Evolutionary conservation across 2,797 vertebrate genomes (phyloP).

Genomic region (Synanceia verrucosa): DNA sequence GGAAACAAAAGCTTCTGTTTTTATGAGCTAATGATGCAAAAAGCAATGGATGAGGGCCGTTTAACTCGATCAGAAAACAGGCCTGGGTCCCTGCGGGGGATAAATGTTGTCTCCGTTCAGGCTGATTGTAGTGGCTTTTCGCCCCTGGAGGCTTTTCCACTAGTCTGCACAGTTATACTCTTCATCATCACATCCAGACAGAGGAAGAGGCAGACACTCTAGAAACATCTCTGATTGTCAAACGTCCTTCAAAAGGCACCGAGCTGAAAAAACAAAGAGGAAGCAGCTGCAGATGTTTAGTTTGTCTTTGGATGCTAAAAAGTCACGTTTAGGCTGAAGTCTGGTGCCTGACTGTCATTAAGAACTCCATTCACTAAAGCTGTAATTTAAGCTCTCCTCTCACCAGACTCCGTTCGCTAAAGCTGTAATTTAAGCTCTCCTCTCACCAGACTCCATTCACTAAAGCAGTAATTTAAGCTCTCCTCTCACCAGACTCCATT

Average conservation of each 20-base stretch:
- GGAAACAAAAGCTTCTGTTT: not conserved
- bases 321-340: not conserved
- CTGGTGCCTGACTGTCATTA: too few species aligned
- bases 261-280: not conserved
- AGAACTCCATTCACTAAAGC: too few species aligned
- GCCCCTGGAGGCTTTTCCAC: conserved; percentile 66
- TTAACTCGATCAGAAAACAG: conserved; percentile 53
- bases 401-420: too few species aligned
- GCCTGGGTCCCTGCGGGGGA: conserved; percentile 56
- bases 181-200: conserved; percentile 22
- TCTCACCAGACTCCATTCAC: too few species aligned
- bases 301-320: not conserved
- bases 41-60: conserved; percentile 41
- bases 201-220: not conserved
- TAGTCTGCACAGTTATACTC: conserved; percentile 50
- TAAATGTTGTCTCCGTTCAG: conserved; percentile 69
- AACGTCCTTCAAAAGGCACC: not conserved
- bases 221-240: not conserved
- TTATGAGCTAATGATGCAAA: conserved; percentile 69
- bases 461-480: too few species aligned
- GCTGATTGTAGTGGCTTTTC: conserved; percentile 71
- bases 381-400: too few species aligned
- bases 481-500: too few species aligned
- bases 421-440: too few species aligned
- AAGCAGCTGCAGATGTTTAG: not conserved